Evolutionary conservation across 2,113 vertebrate genomes (phyloP), one percentile per base, ranked within the genome.

Genomic region (Xyliphius kryptos): DNA sequence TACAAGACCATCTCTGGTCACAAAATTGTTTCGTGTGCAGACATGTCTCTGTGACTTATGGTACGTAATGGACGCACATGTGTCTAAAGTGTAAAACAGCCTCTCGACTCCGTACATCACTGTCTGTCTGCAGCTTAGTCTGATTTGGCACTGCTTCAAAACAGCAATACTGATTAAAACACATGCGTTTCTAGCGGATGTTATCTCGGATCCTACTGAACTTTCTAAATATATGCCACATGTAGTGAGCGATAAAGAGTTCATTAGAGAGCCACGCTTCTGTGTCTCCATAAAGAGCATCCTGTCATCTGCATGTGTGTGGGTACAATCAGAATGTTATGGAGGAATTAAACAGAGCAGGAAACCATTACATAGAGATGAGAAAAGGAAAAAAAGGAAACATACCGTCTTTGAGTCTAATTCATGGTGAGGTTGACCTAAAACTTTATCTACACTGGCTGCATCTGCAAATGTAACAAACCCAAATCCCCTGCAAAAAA

Each of bases 351-450:
- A 69, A 61, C 32, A 51, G 56, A 65, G 54, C 3, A n/a, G n/a
- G n/a, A n/a, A n/a, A n/a, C n/a, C n/a, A n/a, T n/a, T n/a, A n/a
- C n/a, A n/a, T n/a, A n/a, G n/a, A n/a, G n/a, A n/a, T n/a, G n/a
- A 17, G 13, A 22, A 60, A 2, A 43, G 19, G 37, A 19, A 14
- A n/a, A n/a, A n/a, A 62, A 69, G 79, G 67, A 65, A 72, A 91
- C 91, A 77, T 91, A 91, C 91, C 91, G 91, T 91, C 88, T 92
- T 92, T 79, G 91, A 92, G 86, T 92, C n/a, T n/a, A n/a, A n/a
- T n/a, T n/a, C n/a, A n/a, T n/a, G n/a, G n/a, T n/a, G n/a, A n/a
- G n/a, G n/a, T 82, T 92, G 91, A 73, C 89, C 90, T 88, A 92
- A 85, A 72, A 92, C 91, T 90, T 92, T 91, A 89, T 92, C 90